Percentiles rank a stretch among this genome's conserved stretches.
Evolutionary conservation across 2,888 invertebrate species (phyloP).

Genomic region (Rosalia funebris): DNA sequence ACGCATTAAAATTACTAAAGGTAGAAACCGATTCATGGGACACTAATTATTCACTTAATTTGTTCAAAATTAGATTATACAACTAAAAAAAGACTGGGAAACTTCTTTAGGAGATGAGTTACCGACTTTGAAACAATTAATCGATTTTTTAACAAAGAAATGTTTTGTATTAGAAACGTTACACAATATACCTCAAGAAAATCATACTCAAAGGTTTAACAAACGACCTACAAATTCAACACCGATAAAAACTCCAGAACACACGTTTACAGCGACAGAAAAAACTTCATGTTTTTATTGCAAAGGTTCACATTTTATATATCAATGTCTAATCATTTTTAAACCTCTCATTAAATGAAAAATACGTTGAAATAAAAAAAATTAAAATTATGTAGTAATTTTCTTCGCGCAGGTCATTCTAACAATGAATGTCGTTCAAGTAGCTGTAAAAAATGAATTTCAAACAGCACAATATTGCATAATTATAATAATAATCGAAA

Average conservation of each 20-base stretch:
- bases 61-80: conserved; percentile 11
- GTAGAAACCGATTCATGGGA: conserved; percentile 11
- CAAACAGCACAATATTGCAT: conserved; percentile 21
- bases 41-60: conserved; percentile 11
- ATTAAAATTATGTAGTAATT: conserved; percentile 9
- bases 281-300: background rate
- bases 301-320: conserved; percentile 3
- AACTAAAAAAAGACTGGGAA: conserved; percentile 10
- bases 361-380: conserved; percentile 2
- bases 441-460: conserved; percentile 21
- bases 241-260: too few relatives aligned
- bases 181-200: background rate
- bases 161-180: background rate
- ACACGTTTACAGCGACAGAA: background rate
- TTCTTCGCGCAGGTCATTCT: conserved; percentile 10
- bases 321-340: conserved; percentile 9
- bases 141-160: too few relatives aligned
- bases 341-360: background rate
- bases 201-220: background rate
- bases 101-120: background rate
- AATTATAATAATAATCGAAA: background rate
- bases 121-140: conserved; percentile 1
- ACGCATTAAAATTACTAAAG: conserved; percentile 3
- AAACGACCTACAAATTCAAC: background rate
- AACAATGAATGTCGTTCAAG: conserved; percentile 16